phyloP scores from a whole-genome alignment of 1,140 invertebrate species.

The Drosophila arawakana region DNA sequence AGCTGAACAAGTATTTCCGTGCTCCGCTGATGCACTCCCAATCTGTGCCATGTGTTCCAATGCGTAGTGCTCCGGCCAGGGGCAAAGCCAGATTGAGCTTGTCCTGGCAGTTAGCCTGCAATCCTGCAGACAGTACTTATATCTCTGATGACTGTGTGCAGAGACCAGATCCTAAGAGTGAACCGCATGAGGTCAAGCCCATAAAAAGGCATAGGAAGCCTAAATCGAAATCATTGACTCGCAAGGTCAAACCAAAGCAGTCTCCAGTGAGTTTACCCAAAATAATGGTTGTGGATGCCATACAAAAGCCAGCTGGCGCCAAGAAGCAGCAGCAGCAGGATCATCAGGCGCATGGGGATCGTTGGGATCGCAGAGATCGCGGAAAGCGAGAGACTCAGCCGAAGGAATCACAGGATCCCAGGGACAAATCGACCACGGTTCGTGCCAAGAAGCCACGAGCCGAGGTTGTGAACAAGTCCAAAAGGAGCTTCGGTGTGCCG shows the following conservation, averaged over 20 bases:
- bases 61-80: background rate
- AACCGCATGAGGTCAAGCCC: background rate
- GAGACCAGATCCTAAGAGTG: background rate
- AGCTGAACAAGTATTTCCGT: slow-evolving; percentile 9
- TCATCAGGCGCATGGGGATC: background rate
- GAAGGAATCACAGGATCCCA: background rate
- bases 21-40: background rate
- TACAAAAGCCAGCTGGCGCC: background rate
- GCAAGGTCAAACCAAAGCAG: too few species aligned
- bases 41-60: slow-evolving; percentile 13
- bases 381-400: background rate
- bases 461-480: background rate
- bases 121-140: slow-evolving; percentile 11
- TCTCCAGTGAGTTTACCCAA: background rate
- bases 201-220: background rate
- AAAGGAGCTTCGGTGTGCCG: slow-evolving; percentile 26
- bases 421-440: background rate
- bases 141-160: background rate
- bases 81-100: background rate
- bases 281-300: slow-evolving; percentile 19
- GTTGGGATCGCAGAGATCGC: too few species aligned
- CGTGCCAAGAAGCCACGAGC: background rate
- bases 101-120: slow-evolving; percentile 49
- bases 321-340: background rate
- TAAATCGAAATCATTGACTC: background rate